Conservation (phyloP, 2,888 invertebrate species). For the Junonia oenone region DNA sequence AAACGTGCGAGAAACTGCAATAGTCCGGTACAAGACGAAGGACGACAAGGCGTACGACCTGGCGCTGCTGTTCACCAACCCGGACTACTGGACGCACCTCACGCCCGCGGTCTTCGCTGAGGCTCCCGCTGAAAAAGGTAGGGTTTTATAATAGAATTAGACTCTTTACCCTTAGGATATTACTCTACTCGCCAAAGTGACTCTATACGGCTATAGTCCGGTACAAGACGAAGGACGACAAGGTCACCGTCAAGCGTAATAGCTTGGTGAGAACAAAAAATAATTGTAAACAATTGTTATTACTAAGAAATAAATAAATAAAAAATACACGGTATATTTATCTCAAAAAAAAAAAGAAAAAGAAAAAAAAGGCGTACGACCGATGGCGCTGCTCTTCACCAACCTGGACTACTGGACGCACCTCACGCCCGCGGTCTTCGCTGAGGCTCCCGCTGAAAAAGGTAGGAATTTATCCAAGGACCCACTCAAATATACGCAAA, state of each 20-base stretch:
- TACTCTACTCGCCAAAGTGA: no score
- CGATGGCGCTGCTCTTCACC: conserved; percentile 63
- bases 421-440: conserved; percentile 50
- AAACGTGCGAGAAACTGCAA: conserved; percentile 59
- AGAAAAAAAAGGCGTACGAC: conserved; percentile 72
- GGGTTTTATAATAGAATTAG: no score
- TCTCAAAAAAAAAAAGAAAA: no score
- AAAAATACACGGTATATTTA: no score
- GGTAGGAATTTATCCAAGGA: no score
- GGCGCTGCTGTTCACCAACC: conserved; percentile 63
- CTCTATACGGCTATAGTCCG: conserved; percentile 69
- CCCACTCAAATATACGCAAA: no score
- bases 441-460: conserved; percentile 51
- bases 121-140: conserved; percentile 57
- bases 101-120: conserved; percentile 51
- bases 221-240: conserved; percentile 64
- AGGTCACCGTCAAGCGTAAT: no score
- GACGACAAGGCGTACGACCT: conserved; percentile 70
- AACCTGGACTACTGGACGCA: conserved; percentile 54
- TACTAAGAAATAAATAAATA: no score
- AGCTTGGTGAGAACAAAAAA: no score
- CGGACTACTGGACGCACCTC: conserved; percentile 51
- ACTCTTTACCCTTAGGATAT: no score
- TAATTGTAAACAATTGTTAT: no score
- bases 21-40: conserved; percentile 65